phyloP scores from a whole-genome alignment of 2,888 invertebrate species.

The Eristalis tenax region DNA sequence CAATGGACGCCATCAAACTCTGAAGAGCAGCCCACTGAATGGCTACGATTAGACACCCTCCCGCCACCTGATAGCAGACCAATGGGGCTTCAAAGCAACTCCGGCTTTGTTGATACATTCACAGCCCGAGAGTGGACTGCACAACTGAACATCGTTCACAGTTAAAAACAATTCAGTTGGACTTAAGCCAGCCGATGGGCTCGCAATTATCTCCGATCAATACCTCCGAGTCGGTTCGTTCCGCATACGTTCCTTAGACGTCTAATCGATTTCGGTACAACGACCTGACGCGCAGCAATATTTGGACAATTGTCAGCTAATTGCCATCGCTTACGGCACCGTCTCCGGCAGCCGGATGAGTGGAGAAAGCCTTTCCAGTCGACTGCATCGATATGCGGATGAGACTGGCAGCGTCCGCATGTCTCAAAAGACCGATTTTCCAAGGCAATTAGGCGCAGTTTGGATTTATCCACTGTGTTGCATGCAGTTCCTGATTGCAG shows the following conservation, averaged over 20 bases:
- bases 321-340: background rate
- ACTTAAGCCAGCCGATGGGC: constrained; percentile 16
- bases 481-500: background rate
- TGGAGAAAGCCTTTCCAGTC: background rate
- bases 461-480: background rate
- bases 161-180: constrained; percentile 30
- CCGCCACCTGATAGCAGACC: background rate
- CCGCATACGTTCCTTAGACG: background rate
- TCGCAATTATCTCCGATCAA: constrained; percentile 22
- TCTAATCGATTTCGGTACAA: background rate
- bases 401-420: too few species aligned
- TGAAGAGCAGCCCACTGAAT: background rate
- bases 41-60: background rate
- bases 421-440: background rate
- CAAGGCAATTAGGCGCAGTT: background rate
- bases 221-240: constrained; percentile 19
- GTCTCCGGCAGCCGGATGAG: background rate
- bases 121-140: background rate
- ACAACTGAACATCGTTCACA: background rate
- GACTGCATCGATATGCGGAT: background rate
- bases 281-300: background rate
- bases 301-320: background rate
- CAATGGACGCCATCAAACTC: background rate
- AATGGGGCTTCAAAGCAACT: background rate
- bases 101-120: background rate